Evolutionary conservation across 2,888 invertebrate species (phyloP).

Genomic region (Ernsta delagoae): DNA sequence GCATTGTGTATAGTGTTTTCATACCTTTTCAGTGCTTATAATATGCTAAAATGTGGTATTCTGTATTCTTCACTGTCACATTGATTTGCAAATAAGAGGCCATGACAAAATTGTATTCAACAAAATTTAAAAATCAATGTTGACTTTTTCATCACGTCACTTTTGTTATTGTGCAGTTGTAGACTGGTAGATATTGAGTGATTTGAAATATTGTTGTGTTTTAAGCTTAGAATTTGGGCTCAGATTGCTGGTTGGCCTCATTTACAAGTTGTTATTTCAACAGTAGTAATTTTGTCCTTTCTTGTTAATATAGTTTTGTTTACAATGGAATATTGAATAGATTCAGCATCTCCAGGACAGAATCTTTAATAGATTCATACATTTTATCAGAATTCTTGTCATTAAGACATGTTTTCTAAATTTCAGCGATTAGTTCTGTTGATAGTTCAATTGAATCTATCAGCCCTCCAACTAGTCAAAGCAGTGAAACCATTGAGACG

Average conservation of each 20-base stretch:
- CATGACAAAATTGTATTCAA: slow-evolving; percentile 26
- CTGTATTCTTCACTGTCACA: slow-evolving; percentile 10
- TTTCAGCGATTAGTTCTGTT: slow-evolving; percentile 77
- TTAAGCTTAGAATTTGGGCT: neutral
- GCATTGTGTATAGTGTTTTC: neutral
- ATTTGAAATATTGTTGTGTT: neutral
- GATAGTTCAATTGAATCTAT: slow-evolving; percentile 71
- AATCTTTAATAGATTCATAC: neutral
- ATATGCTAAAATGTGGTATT: neutral
- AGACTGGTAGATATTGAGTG: neutral
- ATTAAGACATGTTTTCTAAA: slow-evolving; percentile 27
- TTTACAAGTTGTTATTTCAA: no score
- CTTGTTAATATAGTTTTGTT: no score
- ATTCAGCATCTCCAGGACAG: neutral
- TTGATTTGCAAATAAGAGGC: slow-evolving; percentile 31
- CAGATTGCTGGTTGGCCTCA: no score
- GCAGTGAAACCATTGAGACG: slow-evolving; percentile 55
- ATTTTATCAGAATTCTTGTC: slow-evolving; percentile 1
- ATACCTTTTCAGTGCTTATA: neutral
- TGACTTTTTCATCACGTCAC: slow-evolving; percentile 11
- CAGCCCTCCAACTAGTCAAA: slow-evolving; percentile 75
- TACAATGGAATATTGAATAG: neutral
- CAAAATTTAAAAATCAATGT: slow-evolving; percentile 21
- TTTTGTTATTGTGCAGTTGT: slow-evolving; percentile 6
- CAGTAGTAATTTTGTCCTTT: neutral